Evolutionary conservation across 2,888 invertebrate genomes (phyloP), one percentile per base, ranked within the genome.

Genomic region (Drosophila hamatofila): DNA sequence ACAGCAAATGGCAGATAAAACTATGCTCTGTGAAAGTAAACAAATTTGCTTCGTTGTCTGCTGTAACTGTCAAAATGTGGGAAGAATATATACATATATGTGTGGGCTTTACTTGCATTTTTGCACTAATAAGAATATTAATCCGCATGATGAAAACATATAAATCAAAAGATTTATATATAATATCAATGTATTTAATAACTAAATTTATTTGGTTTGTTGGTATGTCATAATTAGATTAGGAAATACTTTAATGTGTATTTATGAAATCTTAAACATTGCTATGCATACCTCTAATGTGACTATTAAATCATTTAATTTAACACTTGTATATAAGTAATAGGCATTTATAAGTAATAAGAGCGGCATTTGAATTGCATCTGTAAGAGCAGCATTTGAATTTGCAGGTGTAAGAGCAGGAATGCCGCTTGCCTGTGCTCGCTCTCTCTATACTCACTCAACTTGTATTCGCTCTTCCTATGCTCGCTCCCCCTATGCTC

Each of bases 1-100:
- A 21, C 63, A 48, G 58, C 60, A 60, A 35, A 11, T 23, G 46
- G 21, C 44, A 58, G 23, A 48, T 41, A 57, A 49, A 65, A 27
- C 51, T 52, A n/a, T 70, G 58, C 46, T 55, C 30, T 58, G 6
- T 23, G n/a, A 18, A 56, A 14, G 56, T 33, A 35, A 51, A 11
- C 59, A 57, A 35, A 39, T 44, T 61, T 35, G 14, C 6, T 39
- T 14, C 55, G 16, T 14, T 42, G 35, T 37, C 35, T 16, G 11
- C 8, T 18, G 23, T 3, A 35, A 49, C 35, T 21, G 12, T 27
- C 54, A 18, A 18, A 33, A 12, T 62, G 33, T 35, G n/a, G 33
- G 5, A 37, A 37, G 2, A 27, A 23, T 14, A 25, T 23, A 14
- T 3, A 44, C 21, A n/a, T n/a, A n/a, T n/a, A n/a, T n/a, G n/a